phyloP scores from a whole-genome alignment of 2,113 vertebrate genomes.

The Muntiacus reevesi region DNA sequence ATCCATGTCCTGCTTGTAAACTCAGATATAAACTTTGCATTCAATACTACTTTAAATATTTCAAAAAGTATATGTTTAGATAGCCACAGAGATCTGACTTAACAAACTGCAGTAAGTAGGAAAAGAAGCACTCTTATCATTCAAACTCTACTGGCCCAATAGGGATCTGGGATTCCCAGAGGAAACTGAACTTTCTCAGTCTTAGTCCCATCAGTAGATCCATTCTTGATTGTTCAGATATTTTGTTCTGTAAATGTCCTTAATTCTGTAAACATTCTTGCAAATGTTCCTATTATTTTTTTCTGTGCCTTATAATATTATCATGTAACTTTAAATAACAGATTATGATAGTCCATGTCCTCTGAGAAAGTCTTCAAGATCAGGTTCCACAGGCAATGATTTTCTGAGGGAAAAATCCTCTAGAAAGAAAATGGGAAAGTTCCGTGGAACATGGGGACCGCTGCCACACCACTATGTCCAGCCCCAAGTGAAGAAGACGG shows the following conservation, averaged over 20 bases:
- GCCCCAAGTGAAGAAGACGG: neutral
- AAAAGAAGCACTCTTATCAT: neutral
- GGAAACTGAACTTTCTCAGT: neutral
- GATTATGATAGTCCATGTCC: neutral
- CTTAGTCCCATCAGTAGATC: neutral
- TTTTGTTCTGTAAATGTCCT: neutral
- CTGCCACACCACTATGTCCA: neutral
- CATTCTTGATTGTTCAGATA: neutral
- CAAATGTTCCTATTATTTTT: neutral
- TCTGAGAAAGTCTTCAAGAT: neutral
- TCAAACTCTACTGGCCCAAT: neutral
- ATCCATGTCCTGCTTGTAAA: conserved; percentile 12
- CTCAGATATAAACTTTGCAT: conserved; percentile 38
- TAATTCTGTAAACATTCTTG: neutral
- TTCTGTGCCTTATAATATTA: neutral
- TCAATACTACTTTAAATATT: conserved; percentile 73
- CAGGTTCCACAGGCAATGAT: neutral
- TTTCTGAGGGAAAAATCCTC: neutral
- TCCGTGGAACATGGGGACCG: rapidly evolving
- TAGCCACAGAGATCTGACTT: conserved; percentile 65
- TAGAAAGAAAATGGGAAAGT: neutral
- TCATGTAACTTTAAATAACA: neutral
- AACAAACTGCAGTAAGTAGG: conserved; percentile 68
- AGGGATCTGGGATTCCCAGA: neutral
- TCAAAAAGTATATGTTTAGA: conserved; percentile 64